phyloP scores from a whole-genome alignment of 2,797 vertebrate species.

The Crenuchus spilurus region DNA sequence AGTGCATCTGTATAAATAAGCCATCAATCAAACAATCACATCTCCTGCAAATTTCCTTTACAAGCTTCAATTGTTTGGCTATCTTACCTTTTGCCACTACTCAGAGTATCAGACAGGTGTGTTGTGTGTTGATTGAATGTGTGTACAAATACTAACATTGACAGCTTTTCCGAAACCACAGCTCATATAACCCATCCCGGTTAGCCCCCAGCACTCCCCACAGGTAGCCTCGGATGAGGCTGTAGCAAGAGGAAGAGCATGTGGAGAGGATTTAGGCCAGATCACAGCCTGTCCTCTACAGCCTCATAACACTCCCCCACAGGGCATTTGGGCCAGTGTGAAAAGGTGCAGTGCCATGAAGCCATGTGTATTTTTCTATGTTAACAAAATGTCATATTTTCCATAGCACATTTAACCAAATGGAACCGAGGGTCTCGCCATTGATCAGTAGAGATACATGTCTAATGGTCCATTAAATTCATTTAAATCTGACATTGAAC shows the following conservation, averaged over 20 bases:
- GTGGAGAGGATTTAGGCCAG: conserved; percentile 33
- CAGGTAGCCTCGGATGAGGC: conserved; percentile 13
- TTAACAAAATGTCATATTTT: background rate
- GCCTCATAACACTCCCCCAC: conserved; percentile 21
- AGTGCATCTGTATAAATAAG: no score
- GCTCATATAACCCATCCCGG: background rate
- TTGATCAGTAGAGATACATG: no score
- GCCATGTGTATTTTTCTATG: background rate
- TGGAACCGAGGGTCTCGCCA: no score
- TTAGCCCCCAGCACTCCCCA: conserved; percentile 21
- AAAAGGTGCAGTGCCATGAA: background rate
- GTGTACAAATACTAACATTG: background rate
- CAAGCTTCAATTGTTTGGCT: no score
- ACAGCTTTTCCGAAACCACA: background rate
- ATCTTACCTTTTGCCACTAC: no score
- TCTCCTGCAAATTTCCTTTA: no score
- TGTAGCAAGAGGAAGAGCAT: conserved; percentile 9
- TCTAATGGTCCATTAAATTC: no score
- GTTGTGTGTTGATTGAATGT: no score
- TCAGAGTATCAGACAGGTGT: no score
- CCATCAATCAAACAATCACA: no score
- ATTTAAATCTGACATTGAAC: no score
- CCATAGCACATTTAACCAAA: no score
- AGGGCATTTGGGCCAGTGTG: conserved; percentile 20
- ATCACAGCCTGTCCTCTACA: conserved; percentile 32